Conservation (phyloP, 37 sponge, comb jelly and placozoan genomes). For the Ephydatia muelleri region DNA sequence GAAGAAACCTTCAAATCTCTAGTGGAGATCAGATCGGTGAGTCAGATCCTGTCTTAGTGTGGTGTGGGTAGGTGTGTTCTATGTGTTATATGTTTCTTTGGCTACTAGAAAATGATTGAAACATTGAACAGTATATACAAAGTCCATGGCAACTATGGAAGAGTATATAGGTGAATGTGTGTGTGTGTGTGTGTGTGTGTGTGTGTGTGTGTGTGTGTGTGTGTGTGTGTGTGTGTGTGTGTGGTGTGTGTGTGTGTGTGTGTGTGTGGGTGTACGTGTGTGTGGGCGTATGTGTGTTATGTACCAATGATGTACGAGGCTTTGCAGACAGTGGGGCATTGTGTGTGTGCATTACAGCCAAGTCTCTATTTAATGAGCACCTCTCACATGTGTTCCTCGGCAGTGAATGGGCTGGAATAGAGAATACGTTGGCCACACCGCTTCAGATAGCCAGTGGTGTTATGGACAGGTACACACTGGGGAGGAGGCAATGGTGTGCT, state of each 20-base stretch:
- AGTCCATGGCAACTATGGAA: conserved; percentile 61
- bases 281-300: neutral
- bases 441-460: conserved; percentile 66
- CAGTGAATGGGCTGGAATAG: conserved; percentile 60
- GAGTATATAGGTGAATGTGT: conserved; percentile 42
- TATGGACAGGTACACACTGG: conserved; percentile 62
- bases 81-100: neutral
- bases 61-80: neutral
- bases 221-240: neutral
- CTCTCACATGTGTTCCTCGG: neutral
- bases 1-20: conserved; percentile 49
- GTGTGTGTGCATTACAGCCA: too few species aligned
- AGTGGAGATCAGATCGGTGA: conserved; percentile 62
- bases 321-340: too few species aligned
- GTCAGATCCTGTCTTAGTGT: neutral
- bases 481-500: too few species aligned
- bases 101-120: conserved; percentile 33
- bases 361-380: neutral
- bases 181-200: conserved; percentile 5
- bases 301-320: too few species aligned
- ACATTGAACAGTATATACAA: conserved; percentile 55
- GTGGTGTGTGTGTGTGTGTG: neutral
- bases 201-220: neutral
- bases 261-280: neutral
- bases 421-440: conserved; percentile 47